A percentile compares a stretch with the other conserved stretches of the same genome.
Evolutionary conservation across 1,140 invertebrate species (phyloP).

Genomic region (Branchinecta lindahli): DNA sequence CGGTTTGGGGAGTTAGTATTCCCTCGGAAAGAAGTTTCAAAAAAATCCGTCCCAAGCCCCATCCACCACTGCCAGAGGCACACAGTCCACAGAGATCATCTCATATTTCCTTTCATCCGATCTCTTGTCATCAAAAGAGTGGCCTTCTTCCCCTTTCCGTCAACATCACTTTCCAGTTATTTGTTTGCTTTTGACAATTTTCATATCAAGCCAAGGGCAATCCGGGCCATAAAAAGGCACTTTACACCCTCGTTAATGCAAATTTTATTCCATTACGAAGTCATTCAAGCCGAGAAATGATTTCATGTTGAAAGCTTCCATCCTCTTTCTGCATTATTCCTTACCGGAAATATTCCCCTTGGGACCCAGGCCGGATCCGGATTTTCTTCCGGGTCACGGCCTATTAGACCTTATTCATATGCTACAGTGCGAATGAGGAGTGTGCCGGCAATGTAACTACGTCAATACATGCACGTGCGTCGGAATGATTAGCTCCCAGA

Average conservation of each 20-base stretch:
- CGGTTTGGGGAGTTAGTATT: too few species aligned
- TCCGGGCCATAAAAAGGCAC: neutral
- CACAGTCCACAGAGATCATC: too few species aligned
- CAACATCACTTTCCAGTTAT: neutral
- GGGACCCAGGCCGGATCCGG: neutral
- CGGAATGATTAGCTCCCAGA: neutral
- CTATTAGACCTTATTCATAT: constrained; percentile 6
- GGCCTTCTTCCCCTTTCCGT: neutral
- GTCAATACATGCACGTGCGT: neutral
- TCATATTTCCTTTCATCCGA: too few species aligned
- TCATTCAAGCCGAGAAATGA: neutral
- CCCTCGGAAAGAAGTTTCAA: too few species aligned
- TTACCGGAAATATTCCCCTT: constrained; percentile 6
- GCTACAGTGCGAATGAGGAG: neutral
- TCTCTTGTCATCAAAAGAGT: too few species aligned
- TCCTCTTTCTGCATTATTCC: neutral
- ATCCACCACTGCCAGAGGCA: too few species aligned
- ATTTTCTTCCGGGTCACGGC: neutral
- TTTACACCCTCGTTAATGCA: neutral
- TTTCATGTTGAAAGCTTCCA: constrained; percentile 4
- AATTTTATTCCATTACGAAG: constrained; percentile 7
- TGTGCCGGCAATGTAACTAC: neutral
- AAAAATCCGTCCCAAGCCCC: too few species aligned
- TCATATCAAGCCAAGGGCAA: neutral
- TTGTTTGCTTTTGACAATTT: constrained; percentile 3